phyloP scores from a whole-genome alignment of 1,140 invertebrate species.

The Penaeus japonicus region DNA sequence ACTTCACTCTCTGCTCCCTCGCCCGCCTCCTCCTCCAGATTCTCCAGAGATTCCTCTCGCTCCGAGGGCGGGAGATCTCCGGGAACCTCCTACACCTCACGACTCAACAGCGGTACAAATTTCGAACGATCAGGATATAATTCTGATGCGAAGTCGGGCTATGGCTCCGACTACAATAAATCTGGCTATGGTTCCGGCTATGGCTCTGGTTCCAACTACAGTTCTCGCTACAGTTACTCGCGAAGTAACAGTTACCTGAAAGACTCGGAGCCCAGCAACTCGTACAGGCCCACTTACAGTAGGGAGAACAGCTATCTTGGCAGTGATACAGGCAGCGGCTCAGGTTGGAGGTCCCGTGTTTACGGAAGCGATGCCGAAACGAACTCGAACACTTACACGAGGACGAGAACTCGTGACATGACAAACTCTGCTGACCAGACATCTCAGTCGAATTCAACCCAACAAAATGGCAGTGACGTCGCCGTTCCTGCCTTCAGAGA shows the following conservation, averaged over 20 bases:
- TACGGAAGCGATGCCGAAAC: conserved; percentile 31
- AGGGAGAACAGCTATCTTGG: conserved; percentile 56
- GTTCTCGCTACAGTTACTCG: conserved; percentile 47
- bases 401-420: conserved; percentile 22
- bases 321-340: conserved; percentile 45
- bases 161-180: conserved; percentile 53
- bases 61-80: conserved; percentile 1
- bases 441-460: neutral
- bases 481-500: neutral
- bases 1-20: conserved; percentile 21
- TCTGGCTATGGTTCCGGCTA: conserved; percentile 57
- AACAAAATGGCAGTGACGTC: conserved; percentile 1
- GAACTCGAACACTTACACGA: neutral
- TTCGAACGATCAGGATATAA: conserved; percentile 49
- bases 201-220: conserved; percentile 43
- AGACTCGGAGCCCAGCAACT: conserved; percentile 30
- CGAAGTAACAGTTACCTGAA: conserved; percentile 57
- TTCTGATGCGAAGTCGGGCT: conserved; percentile 57
- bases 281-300: conserved; percentile 51
- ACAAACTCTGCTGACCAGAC: neutral
- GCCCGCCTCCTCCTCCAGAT: neutral
- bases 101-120: conserved; percentile 29
- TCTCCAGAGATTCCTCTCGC: conserved; percentile 18
- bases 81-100: conserved; percentile 38
- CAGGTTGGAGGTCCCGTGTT: conserved; percentile 45